These are phyloP conservation scores for Desoria tigrina DNA, from an alignment of 2,888 invertebrate species.

Conservation along the genomic window DNA sequence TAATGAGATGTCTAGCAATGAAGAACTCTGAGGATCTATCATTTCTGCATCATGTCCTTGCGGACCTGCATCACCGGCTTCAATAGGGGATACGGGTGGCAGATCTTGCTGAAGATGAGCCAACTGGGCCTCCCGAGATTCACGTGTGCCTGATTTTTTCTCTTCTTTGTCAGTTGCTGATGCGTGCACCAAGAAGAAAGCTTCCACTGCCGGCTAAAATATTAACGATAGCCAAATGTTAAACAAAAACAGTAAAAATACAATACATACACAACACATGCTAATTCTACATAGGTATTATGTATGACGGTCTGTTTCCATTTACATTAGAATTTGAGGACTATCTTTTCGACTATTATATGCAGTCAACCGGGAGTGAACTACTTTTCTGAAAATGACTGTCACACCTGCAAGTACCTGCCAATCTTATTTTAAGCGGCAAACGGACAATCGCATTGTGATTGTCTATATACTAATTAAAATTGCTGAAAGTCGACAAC, in stretches of 20 bases:
- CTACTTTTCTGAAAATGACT: too few species aligned
- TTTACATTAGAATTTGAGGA: too few species aligned
- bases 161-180: conserved; percentile 60
- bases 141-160: conserved; percentile 52
- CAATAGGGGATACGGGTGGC: conserved; percentile 51
- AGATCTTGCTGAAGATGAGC: conserved; percentile 55
- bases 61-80: conserved; percentile 25
- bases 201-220: conserved; percentile 77
- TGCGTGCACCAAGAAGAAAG: conserved; percentile 85
- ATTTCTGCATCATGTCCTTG: conserved; percentile 40
- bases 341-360: too few species aligned
- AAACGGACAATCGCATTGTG: too few species aligned
- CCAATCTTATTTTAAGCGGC: too few species aligned
- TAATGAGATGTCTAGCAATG: conserved; percentile 39
- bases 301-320: too few species aligned
- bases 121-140: conserved; percentile 59
- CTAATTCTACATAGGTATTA: too few species aligned
- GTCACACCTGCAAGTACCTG: too few species aligned
- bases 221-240: conserved; percentile 48
- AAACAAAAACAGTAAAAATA: conserved; percentile 9
- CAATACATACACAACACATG: too few species aligned
- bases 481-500: not conserved
- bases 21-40: conserved; percentile 37
- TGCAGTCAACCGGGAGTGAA: too few species aligned
- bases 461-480: too few species aligned